phyloP scores from a whole-genome alignment of 64 coral and sea anemone genomes.

The Porites lutea region DNA sequence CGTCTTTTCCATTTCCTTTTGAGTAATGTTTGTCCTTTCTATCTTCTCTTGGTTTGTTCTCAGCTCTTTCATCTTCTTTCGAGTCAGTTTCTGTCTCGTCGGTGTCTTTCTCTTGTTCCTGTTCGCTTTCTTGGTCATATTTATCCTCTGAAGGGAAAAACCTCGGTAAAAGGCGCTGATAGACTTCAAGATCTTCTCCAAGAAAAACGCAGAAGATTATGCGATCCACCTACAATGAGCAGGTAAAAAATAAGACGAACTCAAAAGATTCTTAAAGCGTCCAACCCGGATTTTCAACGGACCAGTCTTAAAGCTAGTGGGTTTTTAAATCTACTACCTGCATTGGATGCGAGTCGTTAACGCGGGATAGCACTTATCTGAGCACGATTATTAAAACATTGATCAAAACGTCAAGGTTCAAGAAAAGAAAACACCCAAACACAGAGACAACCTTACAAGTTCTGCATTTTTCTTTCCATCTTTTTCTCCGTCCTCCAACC shows the following conservation, averaged over 20 bases:
- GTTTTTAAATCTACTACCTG: no score
- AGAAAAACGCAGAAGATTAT: slow-evolving; percentile 64
- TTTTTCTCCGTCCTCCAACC: slow-evolving; percentile 36
- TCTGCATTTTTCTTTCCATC: slow-evolving; percentile 28
- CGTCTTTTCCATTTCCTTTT: not conserved
- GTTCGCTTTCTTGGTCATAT: not conserved
- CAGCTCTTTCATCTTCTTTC: not conserved
- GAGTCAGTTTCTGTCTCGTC: not conserved
- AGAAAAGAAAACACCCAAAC: no score
- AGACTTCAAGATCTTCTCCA: slow-evolving; percentile 31
- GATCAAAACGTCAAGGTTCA: no score
- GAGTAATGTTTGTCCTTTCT: not conserved
- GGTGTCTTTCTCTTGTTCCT: slow-evolving; percentile 4
- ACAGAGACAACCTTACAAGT: not conserved
- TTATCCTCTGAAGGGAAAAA: slow-evolving; percentile 49
- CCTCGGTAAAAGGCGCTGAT: slow-evolving; percentile 11
- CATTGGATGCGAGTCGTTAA: no score
- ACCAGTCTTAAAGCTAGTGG: no score
- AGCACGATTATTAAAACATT: no score
- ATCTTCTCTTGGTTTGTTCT: not conserved
- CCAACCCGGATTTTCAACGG: no score
- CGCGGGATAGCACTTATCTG: no score
- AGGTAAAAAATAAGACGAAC: not conserved
- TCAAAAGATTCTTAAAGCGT: not conserved
- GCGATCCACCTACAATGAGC: slow-evolving; percentile 32